Conservation (phyloP, 2,888 invertebrate species). For the Cyaniris semiargus region DNA sequence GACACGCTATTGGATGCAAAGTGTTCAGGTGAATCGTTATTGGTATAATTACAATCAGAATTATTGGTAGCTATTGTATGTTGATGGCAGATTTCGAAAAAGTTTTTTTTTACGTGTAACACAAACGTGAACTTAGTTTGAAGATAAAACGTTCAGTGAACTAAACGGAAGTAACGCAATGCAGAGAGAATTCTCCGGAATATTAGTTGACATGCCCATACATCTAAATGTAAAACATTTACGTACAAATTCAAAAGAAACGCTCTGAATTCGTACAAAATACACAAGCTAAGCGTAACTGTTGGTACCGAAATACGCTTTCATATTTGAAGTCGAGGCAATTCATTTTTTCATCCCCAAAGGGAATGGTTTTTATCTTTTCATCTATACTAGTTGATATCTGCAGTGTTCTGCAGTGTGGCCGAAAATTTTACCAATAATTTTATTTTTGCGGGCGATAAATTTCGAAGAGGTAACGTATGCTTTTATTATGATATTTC, state of each 20-base stretch:
- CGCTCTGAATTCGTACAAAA: constrained; percentile 19
- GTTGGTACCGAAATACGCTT: constrained; percentile 23
- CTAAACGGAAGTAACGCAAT: neutral
- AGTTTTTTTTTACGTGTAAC: neutral
- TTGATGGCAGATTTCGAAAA: neutral
- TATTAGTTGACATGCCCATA: constrained; percentile 20
- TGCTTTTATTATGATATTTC: neutral
- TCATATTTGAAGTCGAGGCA: constrained; percentile 25
- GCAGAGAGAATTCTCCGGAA: neutral
- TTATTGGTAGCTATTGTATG: too few species aligned
- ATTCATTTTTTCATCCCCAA: constrained; percentile 29
- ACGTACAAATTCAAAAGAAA: constrained; percentile 29
- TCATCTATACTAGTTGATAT: constrained; percentile 19
- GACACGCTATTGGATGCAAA: too few species aligned
- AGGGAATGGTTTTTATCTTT: neutral
- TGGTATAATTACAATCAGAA: too few species aligned
- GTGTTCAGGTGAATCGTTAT: too few species aligned
- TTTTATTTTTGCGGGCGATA: neutral
- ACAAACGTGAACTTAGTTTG: neutral
- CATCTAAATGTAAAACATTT: constrained; percentile 26
- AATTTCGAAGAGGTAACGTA: neutral
- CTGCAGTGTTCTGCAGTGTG: constrained; percentile 12
- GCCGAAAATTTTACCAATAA: neutral
- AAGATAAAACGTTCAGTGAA: neutral
- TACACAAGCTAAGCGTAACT: constrained; percentile 21